A percentile compares a stretch with the other conserved stretches of the same genome.
Conservation (phyloP, 2,888 invertebrate genomes). For the Phengaris arion region DNA sequence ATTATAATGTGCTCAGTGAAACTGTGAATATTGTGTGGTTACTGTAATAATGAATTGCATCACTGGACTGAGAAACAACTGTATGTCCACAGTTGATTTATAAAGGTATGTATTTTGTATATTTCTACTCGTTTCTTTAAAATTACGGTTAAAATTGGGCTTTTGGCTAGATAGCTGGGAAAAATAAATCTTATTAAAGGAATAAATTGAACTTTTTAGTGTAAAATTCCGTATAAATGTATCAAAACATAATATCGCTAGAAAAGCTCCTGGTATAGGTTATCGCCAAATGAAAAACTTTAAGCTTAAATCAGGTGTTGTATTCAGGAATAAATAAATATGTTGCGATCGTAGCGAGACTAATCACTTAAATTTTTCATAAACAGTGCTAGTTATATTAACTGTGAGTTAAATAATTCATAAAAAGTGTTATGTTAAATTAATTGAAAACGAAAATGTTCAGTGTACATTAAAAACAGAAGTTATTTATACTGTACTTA, state of each 20-base stretch:
- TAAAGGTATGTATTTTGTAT: conserved; percentile 74
- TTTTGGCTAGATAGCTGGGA: not conserved
- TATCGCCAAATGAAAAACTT: conserved; percentile 61
- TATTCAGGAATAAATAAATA: not conserved
- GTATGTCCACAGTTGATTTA: conserved; percentile 64
- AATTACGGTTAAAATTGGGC: conserved; percentile 36
- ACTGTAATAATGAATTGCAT: conserved; percentile 73
- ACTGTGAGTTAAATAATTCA: not conserved
- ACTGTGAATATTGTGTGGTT: conserved; percentile 68
- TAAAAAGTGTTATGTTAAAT: not conserved
- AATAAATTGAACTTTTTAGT: not conserved
- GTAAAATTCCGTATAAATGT: not conserved
- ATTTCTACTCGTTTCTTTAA: conserved; percentile 59
- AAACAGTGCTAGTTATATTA: not conserved
- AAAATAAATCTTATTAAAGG: not conserved
- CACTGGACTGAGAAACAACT: conserved; percentile 67
- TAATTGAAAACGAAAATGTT: not conserved
- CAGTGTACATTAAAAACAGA: not conserved
- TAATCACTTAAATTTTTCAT: not conserved
- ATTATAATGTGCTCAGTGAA: conserved; percentile 69
- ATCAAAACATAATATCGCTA: not conserved
- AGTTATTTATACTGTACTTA: not conserved
- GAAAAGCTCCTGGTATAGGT: conserved; percentile 48
- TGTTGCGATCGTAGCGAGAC: not conserved
- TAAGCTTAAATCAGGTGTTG: conserved; percentile 10